Percentiles rank a stretch among this genome's conserved stretches.
Evolutionary conservation across 2,888 invertebrate genomes (phyloP).

Genomic region (Diadegma fenestrale): DNA sequence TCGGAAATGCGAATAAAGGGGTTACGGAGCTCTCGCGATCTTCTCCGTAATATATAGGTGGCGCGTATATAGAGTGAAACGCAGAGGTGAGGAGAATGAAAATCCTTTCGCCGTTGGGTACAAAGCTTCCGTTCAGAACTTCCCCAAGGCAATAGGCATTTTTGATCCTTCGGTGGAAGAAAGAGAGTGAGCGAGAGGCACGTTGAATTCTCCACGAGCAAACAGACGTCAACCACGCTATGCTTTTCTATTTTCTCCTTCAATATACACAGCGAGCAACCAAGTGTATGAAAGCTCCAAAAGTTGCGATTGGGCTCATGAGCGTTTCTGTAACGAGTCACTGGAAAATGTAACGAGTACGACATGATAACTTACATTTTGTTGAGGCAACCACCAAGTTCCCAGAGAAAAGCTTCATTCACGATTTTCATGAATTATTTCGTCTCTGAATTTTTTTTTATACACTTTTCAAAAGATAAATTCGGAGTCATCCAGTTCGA

Average conservation of each 20-base stretch:
- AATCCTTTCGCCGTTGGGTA: slow-evolving; percentile 61
- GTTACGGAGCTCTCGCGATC: slow-evolving; percentile 55
- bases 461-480: too few species aligned
- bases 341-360: slow-evolving; percentile 23
- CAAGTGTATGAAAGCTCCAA: slow-evolving; percentile 18
- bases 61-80: slow-evolving; percentile 9
- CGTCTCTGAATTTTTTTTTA: neutral
- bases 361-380: neutral
- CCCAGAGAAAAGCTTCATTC: neutral
- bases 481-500: neutral
- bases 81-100: slow-evolving; percentile 64
- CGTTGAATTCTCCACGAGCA: slow-evolving; percentile 62
- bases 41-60: neutral
- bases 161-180: slow-evolving; percentile 28
- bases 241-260: slow-evolving; percentile 27
- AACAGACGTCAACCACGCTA: slow-evolving; percentile 51
- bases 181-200: slow-evolving; percentile 3
- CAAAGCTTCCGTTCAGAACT: slow-evolving; percentile 57
- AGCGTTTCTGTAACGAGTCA: slow-evolving; percentile 14
- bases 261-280: neutral
- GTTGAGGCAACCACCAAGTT: neutral
- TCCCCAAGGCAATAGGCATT: slow-evolving; percentile 29
- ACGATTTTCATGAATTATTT: neutral
- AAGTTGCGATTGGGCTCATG: slow-evolving; percentile 16
- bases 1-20: slow-evolving; percentile 60